A percentile compares a stretch with the other conserved stretches of the same genome.
Conservation (phyloP, 2,888 invertebrate genomes). For the Digitonthophagus gazella region DNA sequence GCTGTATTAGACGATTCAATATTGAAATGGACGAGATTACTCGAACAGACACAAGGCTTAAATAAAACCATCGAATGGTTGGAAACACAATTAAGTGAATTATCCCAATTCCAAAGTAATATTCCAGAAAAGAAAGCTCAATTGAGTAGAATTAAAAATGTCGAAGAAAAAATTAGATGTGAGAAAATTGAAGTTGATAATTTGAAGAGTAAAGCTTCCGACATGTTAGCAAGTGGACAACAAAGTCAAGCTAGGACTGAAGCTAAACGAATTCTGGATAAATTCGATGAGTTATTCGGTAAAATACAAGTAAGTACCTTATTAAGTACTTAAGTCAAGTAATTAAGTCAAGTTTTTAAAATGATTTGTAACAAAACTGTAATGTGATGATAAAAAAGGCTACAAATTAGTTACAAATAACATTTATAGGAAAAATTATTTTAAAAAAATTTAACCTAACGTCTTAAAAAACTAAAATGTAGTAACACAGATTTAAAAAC, state of each 20-base stretch:
- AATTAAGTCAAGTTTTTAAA: background rate
- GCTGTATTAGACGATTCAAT: constrained; percentile 83
- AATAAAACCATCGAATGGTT: constrained; percentile 79
- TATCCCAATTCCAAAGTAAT: constrained; percentile 73
- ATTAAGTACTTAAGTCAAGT: background rate
- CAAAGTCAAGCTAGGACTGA: constrained; percentile 79
- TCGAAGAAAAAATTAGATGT: constrained; percentile 85
- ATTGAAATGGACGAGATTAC: constrained; percentile 86
- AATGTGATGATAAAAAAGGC: background rate
- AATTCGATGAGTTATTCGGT: constrained; percentile 76
- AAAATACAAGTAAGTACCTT: constrained; percentile 62
- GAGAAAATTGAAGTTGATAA: constrained; percentile 89
- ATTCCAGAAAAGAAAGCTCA: constrained; percentile 85
- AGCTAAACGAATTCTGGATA: constrained; percentile 80
- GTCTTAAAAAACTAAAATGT: too few relatives aligned
- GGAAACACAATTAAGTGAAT: constrained; percentile 70
- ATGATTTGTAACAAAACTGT: background rate
- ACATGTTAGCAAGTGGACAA: constrained; percentile 83
- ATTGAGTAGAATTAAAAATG: constrained; percentile 77
- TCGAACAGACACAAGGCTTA: constrained; percentile 83
- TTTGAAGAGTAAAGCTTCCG: constrained; percentile 77
- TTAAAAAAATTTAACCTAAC: too few relatives aligned
- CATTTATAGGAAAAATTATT: too few relatives aligned
- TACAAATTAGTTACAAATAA: too few relatives aligned
- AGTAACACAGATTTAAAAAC: too few relatives aligned